A percentile compares a stretch with the other conserved stretches of the same genome.
Evolutionary conservation across 1,140 invertebrate genomes (phyloP).

Genomic region (Heliothis subflexa): DNA sequence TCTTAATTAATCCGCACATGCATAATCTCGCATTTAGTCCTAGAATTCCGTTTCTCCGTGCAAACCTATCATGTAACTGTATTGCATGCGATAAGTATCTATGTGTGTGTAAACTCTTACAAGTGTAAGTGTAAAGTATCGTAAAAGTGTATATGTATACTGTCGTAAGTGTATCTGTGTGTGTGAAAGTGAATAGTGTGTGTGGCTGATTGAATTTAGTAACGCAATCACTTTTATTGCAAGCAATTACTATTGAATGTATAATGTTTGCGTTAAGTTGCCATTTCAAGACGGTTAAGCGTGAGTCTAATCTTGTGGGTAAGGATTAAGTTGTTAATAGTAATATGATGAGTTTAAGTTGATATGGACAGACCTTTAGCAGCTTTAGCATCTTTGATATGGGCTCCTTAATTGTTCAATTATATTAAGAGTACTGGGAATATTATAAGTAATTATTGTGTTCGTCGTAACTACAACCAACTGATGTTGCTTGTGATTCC

Average conservation of each 20-base stretch:
- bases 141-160: too few species aligned
- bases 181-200: neutral
- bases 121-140: neutral
- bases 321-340: neutral
- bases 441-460: too few species aligned
- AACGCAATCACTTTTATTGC: slow-evolving; percentile 52
- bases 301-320: slow-evolving; percentile 16
- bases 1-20: slow-evolving; percentile 17
- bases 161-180: neutral
- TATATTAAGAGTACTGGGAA: too few species aligned
- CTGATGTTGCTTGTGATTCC: too few species aligned
- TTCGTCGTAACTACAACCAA: too few species aligned
- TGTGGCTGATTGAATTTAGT: slow-evolving; percentile 43
- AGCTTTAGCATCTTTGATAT: neutral
- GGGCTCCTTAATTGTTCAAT: too few species aligned
- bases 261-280: slow-evolving; percentile 46
- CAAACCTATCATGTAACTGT: slow-evolving; percentile 24
- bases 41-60: slow-evolving; percentile 22
- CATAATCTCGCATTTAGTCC: neutral
- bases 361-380: neutral
- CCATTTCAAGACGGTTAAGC: slow-evolving; percentile 32
- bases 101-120: neutral
- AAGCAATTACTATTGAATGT: slow-evolving; percentile 51
- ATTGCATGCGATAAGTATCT: slow-evolving; percentile 9
- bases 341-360: neutral